Conservation (phyloP, 2,797 vertebrate genomes). For the Betta splendens region DNA sequence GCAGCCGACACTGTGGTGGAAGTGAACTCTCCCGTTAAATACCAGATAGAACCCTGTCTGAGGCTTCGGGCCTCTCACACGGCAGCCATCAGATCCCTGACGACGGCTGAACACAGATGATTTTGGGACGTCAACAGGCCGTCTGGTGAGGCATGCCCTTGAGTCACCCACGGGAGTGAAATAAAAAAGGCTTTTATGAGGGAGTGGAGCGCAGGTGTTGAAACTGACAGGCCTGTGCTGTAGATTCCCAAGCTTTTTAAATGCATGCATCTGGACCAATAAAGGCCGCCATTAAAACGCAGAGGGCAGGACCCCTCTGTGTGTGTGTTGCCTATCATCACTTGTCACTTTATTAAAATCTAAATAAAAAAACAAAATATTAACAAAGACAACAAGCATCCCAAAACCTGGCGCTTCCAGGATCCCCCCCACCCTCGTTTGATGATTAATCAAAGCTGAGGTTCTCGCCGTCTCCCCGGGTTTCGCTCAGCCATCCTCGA, state of each 20-base stretch:
- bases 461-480: conserved; percentile 68
- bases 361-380: conserved; percentile 50
- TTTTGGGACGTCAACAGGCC: conserved; percentile 56
- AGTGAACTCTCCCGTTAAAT: conserved; percentile 24
- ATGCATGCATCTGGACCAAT: conserved; percentile 77
- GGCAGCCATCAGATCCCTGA: conserved; percentile 57
- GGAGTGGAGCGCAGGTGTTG: conserved; percentile 75
- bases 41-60: conserved; percentile 23
- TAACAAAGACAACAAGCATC: conserved; percentile 48
- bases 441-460: conserved; percentile 74
- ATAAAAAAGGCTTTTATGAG: conserved; percentile 65
- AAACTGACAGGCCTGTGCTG: conserved; percentile 65
- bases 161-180: conserved; percentile 69
- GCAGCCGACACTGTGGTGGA: conserved; percentile 21
- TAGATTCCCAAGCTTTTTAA: conserved; percentile 72
- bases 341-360: conserved; percentile 64
- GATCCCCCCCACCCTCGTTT: conserved; percentile 51
- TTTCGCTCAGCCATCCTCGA: conserved; percentile 57
- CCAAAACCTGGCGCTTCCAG: conserved; percentile 5
- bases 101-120: conserved; percentile 69
- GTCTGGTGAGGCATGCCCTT: conserved; percentile 55
- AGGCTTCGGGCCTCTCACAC: conserved; percentile 21
- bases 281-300: conserved; percentile 66
- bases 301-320: conserved; percentile 37
- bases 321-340: conserved; percentile 48